A percentile compares a stretch with the other conserved stretches of the same genome.
These are phyloP conservation scores for Cabera pusaria DNA, from an alignment of 2,888 invertebrate genomes.

Conservation along the genomic window DNA sequence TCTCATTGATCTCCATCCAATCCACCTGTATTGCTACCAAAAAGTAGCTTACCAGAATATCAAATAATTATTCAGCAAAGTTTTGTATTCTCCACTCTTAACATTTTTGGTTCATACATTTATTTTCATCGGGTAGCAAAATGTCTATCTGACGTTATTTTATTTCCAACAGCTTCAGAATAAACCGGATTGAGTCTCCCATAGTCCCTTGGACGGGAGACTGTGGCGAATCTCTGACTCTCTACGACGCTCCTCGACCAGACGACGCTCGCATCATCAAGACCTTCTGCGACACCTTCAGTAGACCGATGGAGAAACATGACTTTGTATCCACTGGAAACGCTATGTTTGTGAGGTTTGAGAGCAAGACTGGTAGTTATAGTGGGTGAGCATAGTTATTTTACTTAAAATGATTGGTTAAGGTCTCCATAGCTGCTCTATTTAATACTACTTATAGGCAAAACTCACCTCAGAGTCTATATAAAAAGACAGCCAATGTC, in stretches of 20 bases:
- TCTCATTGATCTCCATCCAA: too few species aligned
- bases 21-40: too few species aligned
- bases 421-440: too few species aligned
- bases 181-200: constrained; percentile 94
- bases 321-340: constrained; percentile 95
- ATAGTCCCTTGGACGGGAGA: constrained; percentile 94
- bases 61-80: too few species aligned
- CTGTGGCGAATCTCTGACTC: constrained; percentile 94
- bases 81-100: background rate
- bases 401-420: too few species aligned
- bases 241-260: constrained; percentile 94
- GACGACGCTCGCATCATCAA: constrained; percentile 96
- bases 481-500: too few species aligned
- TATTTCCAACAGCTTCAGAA: constrained; percentile 86
- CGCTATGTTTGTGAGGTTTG: constrained; percentile 93
- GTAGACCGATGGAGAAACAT: constrained; percentile 95
- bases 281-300: constrained; percentile 97
- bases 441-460: too few species aligned
- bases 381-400: constrained; percentile 87
- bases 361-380: constrained; percentile 96
- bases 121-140: too few species aligned
- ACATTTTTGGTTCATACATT: too few species aligned
- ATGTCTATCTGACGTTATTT: too few species aligned
- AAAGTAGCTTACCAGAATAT: too few species aligned
- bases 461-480: too few species aligned